Evolutionary conservation across 2,113 vertebrate species (phyloP), one percentile per base, ranked within the genome.

Genomic region (Micromys minutus): DNA sequence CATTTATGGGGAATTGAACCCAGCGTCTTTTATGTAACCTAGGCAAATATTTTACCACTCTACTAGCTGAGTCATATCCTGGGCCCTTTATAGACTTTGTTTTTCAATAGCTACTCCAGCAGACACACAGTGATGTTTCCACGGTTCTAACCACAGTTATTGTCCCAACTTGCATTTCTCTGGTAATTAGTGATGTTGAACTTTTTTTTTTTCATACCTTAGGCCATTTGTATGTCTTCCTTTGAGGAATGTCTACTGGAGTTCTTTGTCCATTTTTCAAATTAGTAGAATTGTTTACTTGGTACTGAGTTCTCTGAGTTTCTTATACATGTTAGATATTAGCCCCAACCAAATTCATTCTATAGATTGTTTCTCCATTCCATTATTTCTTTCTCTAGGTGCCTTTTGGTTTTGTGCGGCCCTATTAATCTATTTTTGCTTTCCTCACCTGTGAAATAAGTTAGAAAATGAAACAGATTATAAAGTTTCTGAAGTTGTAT

Each of bases 401-500:
- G n/a, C 22, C 79, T 79, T 69, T 80, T 90, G 90, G 1, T 77
- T 95, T 77, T 50, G 42, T 71, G 19, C 31, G 47, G 12, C 67
- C 65, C 8, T 36, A 26, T 74, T 90, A 71, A 63, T 74, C 63
- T 63, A 19, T 74, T 90, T 95, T 90, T 39, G 61, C 74, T 90
- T 87, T 65, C 45, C 57, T 65, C 61, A 19, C 34, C 79, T 92
- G 5, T 74, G 42, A 57, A 52, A 10, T 10, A 81, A n/a, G 10
- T 87, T 93, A 76, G 50, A 96, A 94, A 91, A 69, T 34, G 47
- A 89, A 76, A 69, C n/a, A 87, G 24, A 94, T 85, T 75, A 69
- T 13, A 55, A 71, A 92, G 52, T 90, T 71, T 24, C 89, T 77
- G 52, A 85, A 19, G 72, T 87, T 91, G 65, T 79, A 4, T 88